Evolutionary conservation across 2,888 invertebrate genomes (phyloP).

Genomic region (Yponomeuta cagnagella): DNA sequence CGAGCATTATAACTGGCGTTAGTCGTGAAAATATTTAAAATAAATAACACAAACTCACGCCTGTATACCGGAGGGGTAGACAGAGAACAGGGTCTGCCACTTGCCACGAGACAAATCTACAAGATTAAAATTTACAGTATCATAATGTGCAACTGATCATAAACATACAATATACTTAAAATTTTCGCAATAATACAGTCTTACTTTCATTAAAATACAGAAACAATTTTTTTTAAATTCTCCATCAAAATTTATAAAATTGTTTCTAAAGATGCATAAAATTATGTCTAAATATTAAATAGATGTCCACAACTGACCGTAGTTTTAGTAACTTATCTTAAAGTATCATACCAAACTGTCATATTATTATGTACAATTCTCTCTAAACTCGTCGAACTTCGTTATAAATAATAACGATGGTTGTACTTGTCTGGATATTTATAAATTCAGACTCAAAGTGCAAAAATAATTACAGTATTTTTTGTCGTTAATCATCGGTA

Average conservation of each 20-base stretch:
- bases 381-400: not conserved
- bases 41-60: too few species aligned
- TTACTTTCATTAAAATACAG: slow-evolving; percentile 46
- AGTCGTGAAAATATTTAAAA: too few species aligned
- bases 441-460: too few species aligned
- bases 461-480: too few species aligned
- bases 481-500: too few species aligned
- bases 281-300: not conserved
- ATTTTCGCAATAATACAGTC: slow-evolving; percentile 47
- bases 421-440: not conserved
- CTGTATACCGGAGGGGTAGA: too few species aligned
- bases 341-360: not conserved
- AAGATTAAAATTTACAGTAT: not conserved
- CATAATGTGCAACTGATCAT: not conserved
- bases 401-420: not conserved
- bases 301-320: not conserved
- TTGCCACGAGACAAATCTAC: too few species aligned
- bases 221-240: slow-evolving; percentile 7
- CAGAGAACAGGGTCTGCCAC: too few species aligned
- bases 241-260: too few species aligned
- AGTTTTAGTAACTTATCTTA: too few species aligned
- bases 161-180: slow-evolving; percentile 20
- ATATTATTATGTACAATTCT: not conserved
- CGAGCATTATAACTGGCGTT: too few species aligned
- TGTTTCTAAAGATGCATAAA: too few species aligned